phyloP scores from a whole-genome alignment of 2,113 vertebrate species.

The Cariama cristata region DNA sequence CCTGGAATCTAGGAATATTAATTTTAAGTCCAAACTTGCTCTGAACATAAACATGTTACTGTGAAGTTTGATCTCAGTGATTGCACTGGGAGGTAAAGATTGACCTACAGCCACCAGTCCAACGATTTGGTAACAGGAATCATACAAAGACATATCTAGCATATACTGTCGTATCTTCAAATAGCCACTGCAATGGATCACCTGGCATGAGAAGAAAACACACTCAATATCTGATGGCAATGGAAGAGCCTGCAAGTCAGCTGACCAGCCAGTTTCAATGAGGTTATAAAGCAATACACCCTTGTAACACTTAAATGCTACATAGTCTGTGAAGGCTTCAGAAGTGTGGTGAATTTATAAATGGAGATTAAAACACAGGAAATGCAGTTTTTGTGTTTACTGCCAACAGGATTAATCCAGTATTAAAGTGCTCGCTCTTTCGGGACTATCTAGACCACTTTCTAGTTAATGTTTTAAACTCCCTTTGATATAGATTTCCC shows the following conservation, averaged over 20 bases:
- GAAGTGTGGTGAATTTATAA: neutral
- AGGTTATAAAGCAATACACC: neutral
- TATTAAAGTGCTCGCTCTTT: neutral
- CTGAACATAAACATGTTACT: constrained; percentile 98
- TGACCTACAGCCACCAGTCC: constrained; percentile 94
- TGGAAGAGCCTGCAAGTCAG: neutral
- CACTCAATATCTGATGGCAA: neutral
- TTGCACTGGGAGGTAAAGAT: constrained; percentile 90
- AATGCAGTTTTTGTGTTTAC: neutral
- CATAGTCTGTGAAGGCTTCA: neutral
- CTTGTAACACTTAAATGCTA: rapidly evolving
- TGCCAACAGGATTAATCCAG: neutral
- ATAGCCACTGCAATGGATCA: constrained; percentile 96
- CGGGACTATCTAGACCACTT: neutral
- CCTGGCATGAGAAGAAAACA: constrained; percentile 72
- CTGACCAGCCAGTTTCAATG: neutral
- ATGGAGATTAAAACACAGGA: neutral
- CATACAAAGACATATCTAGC: constrained; percentile 88
- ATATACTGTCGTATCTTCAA: constrained; percentile 91
- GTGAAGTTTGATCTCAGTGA: constrained; percentile 94
- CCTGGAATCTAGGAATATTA: constrained; percentile 95
- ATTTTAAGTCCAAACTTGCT: constrained; percentile 91
- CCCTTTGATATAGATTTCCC: neutral
- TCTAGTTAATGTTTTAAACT: neutral
- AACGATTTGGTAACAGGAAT: constrained; percentile 91